Base-by-base conservation (phyloP, 2,888 invertebrate species). In the Terebella lapidaria region DNA sequence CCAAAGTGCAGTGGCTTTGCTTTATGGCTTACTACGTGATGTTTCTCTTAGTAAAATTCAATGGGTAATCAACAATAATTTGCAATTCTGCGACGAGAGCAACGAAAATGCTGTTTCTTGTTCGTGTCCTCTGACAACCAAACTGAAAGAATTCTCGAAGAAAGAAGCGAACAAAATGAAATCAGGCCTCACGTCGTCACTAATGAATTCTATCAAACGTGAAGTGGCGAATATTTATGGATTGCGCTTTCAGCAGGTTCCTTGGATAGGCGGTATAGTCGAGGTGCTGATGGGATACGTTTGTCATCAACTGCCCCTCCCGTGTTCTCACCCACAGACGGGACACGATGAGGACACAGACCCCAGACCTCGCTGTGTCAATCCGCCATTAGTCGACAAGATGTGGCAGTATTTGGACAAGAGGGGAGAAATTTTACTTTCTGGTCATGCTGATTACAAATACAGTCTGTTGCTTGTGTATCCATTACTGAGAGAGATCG, bases 1-100 rank as follows among this genome's bases (percentile, higher is more conserved):
- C 74, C 94, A 94, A 81, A 94, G 94, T 70, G 89, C 91, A 0
- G 83, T 92, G 68, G 91, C 91, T 0, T 84, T 92, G 68, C 78
- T 91, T 2, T 90, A 87, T 74, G 86, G 88, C 0, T 84, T 92
- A 64, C 81, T 91, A 35, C 87, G 88, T 2, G 80, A 84, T 1
- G 88, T 89, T 59, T 84, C 87, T 54, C 83, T 88, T 2, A 70
- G 86, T 5, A 86, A 87, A 59, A 81, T 91, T 2, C 84, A 15
- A 5, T 10, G 10, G 49, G n/a, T 20, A 15, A 49, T 49, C 5
- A 49, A 5, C 18, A 49, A 22, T 22, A 5, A 49, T 5, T 20
- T 49, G 10, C 10, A 22, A 15, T 49, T 49, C 49, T 49, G 49
- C 49, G 18, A n/a, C 5, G 18, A n/a, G 18, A 10, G 22, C 5